Evolutionary conservation across 2,113 vertebrate species (phyloP).

Genomic region (Lepus europaeus): DNA sequence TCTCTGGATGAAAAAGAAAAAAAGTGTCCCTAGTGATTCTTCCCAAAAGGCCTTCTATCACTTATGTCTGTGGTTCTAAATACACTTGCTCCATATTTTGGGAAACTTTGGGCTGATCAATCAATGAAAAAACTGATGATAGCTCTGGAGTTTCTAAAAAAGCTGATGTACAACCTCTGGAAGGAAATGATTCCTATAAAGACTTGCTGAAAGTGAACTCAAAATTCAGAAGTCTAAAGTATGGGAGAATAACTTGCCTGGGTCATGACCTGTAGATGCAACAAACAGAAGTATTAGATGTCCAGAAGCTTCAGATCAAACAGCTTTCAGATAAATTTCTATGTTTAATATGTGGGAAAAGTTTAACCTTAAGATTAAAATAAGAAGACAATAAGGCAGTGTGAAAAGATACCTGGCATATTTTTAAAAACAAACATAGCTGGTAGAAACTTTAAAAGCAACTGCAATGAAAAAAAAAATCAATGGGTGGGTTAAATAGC

Average conservation of each 20-base stretch:
- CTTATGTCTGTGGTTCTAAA: not conserved
- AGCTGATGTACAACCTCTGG: not conserved
- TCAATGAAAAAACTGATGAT: constrained; percentile 11
- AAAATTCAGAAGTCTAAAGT: constrained; percentile 45
- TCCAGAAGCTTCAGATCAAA: constrained; percentile 25
- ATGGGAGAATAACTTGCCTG: constrained; percentile 1
- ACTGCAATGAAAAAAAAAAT: constrained; percentile 38
- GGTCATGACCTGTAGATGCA: not conserved
- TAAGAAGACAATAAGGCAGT: not conserved
- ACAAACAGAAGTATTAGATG: not conserved
- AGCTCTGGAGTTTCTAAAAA: not conserved
- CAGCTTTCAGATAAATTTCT: not conserved
- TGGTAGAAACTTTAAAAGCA: constrained; percentile 33
- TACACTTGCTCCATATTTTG: not conserved
- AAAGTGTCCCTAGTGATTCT: not conserved
- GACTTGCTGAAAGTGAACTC: constrained; percentile 12
- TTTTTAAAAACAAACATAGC: not conserved
- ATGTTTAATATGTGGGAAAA: constrained; percentile 25
- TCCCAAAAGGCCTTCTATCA: not conserved
- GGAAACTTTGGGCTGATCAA: constrained; percentile 7
- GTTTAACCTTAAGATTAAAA: constrained; percentile 6
- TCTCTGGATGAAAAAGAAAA: constrained; percentile 30
- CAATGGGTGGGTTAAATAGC: not conserved
- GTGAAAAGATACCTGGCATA: not conserved
- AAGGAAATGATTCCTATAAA: constrained; percentile 34